phyloP scores from a whole-genome alignment of 1,140 invertebrate species.

The Tribolium castaneum region DNA sequence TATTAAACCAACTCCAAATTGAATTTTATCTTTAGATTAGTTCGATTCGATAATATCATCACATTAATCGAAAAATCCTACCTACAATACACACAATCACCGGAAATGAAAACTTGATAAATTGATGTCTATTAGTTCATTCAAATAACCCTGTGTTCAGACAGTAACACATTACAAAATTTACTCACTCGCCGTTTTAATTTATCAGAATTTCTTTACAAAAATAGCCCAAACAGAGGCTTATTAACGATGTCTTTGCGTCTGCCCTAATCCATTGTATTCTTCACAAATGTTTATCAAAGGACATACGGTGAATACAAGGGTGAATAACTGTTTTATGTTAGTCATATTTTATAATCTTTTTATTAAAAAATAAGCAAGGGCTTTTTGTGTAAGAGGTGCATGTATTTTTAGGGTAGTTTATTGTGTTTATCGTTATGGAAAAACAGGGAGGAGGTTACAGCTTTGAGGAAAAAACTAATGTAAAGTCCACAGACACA shows the following conservation, averaged over 20 bases:
- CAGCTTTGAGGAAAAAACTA: constrained; percentile 33
- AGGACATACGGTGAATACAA: too few species aligned
- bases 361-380: too few species aligned
- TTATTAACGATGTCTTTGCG: constrained; percentile 28
- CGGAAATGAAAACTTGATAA: constrained; percentile 38
- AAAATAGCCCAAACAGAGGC: constrained; percentile 36
- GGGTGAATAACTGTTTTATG: too few species aligned
- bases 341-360: too few species aligned
- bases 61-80: constrained; percentile 15
- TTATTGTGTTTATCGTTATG: constrained; percentile 3
- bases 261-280: constrained; percentile 9
- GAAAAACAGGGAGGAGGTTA: constrained; percentile 16
- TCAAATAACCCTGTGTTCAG: constrained; percentile 28
- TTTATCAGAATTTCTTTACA: constrained; percentile 36
- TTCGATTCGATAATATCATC: constrained; percentile 32
- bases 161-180: constrained; percentile 21
- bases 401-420: not conserved
- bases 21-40: constrained; percentile 30
- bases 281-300: not conserved
- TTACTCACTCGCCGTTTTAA: not conserved
- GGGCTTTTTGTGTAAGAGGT: not conserved
- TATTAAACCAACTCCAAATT: constrained; percentile 44
- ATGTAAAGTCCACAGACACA: constrained; percentile 33
- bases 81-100: not conserved
- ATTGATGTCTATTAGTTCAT: constrained; percentile 25